A percentile compares a stretch with the other conserved stretches of the same genome.
phyloP scores from a whole-genome alignment of 2,113 vertebrate genomes.

The Rhea americana region DNA sequence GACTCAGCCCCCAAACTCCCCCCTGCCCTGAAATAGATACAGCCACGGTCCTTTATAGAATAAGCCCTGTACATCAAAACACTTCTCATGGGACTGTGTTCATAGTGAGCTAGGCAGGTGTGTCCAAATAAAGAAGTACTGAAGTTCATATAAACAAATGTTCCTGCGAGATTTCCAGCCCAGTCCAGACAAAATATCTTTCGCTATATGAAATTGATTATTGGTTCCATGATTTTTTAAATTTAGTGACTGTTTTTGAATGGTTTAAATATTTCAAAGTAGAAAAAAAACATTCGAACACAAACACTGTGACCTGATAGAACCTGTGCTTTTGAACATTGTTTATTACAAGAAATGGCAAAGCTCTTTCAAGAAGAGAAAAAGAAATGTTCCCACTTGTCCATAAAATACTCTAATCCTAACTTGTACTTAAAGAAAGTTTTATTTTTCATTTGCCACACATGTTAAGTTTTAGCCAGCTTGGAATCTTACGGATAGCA shows the following conservation, averaged over 20 bases:
- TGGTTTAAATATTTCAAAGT: neutral
- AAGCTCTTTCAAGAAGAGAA: neutral
- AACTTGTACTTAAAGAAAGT: neutral
- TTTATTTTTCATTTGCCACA: conserved; percentile 4
- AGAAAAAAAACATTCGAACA: neutral
- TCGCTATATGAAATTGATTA: neutral
- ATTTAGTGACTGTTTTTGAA: neutral
- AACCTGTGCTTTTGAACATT: neutral
- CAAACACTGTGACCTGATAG: neutral
- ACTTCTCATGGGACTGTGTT: neutral
- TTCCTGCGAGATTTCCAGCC: neutral
- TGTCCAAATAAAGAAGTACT: neutral
- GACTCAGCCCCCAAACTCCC: neutral
- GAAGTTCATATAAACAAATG: neutral
- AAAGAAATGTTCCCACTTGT: neutral
- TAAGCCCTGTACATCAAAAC: neutral
- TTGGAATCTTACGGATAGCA: conserved; percentile 19
- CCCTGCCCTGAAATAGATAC: neutral
- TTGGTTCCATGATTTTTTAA: neutral
- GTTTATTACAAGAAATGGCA: neutral
- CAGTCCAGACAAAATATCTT: neutral
- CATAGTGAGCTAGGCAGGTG: neutral
- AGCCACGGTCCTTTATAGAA: neutral
- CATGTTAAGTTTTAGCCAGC: conserved; percentile 48
- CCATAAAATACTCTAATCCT: neutral